Conservation (phyloP, 2,797 vertebrate species). For the Alauda arvensis region DNA sequence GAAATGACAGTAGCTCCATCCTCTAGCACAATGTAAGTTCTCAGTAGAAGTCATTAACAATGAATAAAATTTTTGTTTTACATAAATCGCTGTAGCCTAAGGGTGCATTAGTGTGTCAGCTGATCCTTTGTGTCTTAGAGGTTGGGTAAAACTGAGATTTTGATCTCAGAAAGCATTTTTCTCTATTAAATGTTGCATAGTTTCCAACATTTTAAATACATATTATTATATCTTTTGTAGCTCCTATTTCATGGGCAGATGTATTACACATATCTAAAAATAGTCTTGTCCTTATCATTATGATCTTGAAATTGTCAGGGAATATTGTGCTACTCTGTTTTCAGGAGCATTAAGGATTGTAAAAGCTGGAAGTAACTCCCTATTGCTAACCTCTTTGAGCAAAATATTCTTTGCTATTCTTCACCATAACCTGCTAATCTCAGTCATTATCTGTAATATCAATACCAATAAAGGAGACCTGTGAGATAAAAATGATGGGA, state of each 20-base stretch:
- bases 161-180: not conserved
- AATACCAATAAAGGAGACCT: not conserved
- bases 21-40: not conserved
- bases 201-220: not conserved
- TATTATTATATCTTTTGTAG: not conserved
- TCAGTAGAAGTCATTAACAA: not conserved
- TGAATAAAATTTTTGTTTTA: not conserved
- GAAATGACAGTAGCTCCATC: not conserved
- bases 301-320: not conserved
- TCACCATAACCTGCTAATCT: not conserved
- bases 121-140: not conserved
- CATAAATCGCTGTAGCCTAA: not conserved
- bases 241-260: not conserved
- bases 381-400: not conserved
- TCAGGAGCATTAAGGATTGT: not conserved
- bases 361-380: not conserved
- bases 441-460: not conserved
- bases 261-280: not conserved
- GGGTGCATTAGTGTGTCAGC: not conserved
- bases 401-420: not conserved
- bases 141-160: not conserved
- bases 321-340: not conserved
- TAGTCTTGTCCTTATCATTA: not conserved
- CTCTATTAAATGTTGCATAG: not conserved
- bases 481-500: not conserved